phyloP scores from a whole-genome alignment of 2,888 invertebrate species.

The Cerastoderma edule region DNA sequence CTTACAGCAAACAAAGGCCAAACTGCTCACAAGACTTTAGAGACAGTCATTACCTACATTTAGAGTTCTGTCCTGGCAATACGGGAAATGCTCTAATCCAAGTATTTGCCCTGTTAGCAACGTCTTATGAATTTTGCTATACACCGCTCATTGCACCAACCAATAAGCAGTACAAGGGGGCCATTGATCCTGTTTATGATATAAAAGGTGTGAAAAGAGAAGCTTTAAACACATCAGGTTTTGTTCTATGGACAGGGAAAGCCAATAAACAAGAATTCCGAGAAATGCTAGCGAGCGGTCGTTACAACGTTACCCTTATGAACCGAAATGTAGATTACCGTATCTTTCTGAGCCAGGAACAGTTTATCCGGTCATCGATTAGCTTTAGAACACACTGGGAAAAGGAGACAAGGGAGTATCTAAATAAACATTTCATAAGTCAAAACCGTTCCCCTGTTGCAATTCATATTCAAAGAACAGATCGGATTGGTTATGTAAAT shows the following conservation, averaged over 20 bases:
- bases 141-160: not conserved
- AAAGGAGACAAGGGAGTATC: not conserved
- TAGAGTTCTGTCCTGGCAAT: too few species aligned
- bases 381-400: not conserved
- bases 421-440: not conserved
- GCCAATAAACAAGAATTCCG: too few species aligned
- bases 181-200: not conserved
- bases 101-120: not conserved
- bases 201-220: not conserved
- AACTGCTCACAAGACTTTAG: too few species aligned
- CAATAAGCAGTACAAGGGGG: not conserved
- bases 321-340: not conserved
- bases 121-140: not conserved
- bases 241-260: too few species aligned
- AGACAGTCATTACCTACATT: too few species aligned
- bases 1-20: too few species aligned
- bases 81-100: not conserved
- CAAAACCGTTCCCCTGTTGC: not conserved
- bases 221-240: not conserved
- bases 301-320: not conserved
- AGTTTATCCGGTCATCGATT: not conserved
- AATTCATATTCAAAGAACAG: not conserved
- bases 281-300: too few species aligned
- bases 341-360: not conserved
- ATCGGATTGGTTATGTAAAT: not conserved